These are phyloP conservation scores for Crotophaga sulcirostris DNA, from an alignment of 2,113 vertebrate species.

Conservation along the genomic window DNA sequence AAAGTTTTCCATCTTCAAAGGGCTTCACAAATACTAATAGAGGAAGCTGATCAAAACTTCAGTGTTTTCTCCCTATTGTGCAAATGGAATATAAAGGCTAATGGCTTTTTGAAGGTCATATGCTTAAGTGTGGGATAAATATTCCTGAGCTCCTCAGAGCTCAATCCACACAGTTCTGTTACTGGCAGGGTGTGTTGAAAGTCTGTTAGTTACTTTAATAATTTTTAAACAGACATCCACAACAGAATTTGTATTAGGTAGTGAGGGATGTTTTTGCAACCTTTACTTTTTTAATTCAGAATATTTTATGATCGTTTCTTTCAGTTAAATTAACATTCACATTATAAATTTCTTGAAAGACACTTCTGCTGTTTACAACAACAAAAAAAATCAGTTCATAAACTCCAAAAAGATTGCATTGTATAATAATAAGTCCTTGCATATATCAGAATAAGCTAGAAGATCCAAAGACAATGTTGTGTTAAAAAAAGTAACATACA, in stretches of 20 bases:
- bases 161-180: not conserved
- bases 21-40: not conserved
- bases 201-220: not conserved
- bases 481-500: not conserved
- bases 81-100: not conserved
- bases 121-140: not conserved
- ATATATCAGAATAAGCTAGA: not conserved
- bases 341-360: not conserved
- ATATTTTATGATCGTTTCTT: not conserved
- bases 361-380: not conserved
- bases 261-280: not conserved
- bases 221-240: not conserved
- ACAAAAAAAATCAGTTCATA: not conserved
- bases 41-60: not conserved
- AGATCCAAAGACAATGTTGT: not conserved
- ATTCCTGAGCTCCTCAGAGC: not conserved
- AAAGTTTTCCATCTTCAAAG: not conserved
- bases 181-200: not conserved
- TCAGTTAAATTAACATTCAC: not conserved
- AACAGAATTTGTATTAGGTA: not conserved
- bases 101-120: not conserved
- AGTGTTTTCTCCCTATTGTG: not conserved
- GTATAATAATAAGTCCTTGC: not conserved
- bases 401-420: not conserved
- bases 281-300: not conserved